Evolutionary conservation across 2,797 vertebrate species (phyloP).

Genomic region (Bradypodion pumilum): DNA sequence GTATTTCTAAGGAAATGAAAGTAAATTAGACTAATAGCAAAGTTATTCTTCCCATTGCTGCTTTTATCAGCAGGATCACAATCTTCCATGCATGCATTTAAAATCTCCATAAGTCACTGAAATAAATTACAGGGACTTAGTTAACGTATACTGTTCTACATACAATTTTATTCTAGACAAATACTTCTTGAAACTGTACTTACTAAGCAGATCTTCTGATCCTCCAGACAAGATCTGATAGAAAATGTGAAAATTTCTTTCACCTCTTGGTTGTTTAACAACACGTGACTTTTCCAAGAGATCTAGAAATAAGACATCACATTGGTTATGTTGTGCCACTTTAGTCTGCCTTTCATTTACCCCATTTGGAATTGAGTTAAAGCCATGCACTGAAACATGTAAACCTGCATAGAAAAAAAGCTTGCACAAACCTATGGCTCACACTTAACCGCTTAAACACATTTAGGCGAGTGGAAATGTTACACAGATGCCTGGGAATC

Average conservation of each 20-base stretch:
- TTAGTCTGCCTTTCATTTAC: background rate
- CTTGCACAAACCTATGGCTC: too few species aligned
- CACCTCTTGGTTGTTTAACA: constrained; percentile 94
- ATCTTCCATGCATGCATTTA: background rate
- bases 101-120: background rate
- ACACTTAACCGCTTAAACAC: background rate
- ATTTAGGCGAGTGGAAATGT: background rate
- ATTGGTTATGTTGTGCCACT: constrained; percentile 11
- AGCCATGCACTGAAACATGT: background rate
- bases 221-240: constrained; percentile 97
- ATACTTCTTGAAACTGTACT: constrained; percentile 63
- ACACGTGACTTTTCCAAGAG: constrained; percentile 98
- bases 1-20: constrained; percentile 80
- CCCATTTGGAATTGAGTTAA: background rate
- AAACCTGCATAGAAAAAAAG: background rate
- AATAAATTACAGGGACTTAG: background rate
- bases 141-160: background rate
- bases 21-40: background rate
- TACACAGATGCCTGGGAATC: background rate
- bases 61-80: background rate
- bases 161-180: background rate
- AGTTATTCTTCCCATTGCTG: background rate
- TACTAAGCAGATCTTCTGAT: constrained; percentile 92
- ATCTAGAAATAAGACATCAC: constrained; percentile 76
- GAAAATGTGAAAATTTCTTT: constrained; percentile 98